Evolutionary conservation across 2,888 invertebrate species (phyloP).

Genomic region (Dicyrtomina minuta): DNA sequence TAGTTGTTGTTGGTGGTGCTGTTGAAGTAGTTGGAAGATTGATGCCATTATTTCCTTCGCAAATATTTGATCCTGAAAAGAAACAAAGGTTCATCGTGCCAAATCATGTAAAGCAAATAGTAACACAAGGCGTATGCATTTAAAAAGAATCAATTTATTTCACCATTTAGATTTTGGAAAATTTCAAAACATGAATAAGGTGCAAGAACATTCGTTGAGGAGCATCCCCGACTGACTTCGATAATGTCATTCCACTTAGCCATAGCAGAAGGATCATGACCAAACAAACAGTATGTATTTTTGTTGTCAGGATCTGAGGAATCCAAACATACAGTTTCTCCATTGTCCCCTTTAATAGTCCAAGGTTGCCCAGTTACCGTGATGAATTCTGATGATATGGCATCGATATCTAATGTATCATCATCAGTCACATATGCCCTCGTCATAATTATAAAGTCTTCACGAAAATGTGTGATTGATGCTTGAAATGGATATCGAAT

Average conservation of each 20-base stretch:
- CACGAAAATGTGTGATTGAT: constrained; percentile 29
- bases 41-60: no score
- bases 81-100: no score
- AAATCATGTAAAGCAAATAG: no score
- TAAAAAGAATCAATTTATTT: no score
- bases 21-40: background rate
- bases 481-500: constrained; percentile 4
- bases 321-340: constrained; percentile 33
- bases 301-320: background rate
- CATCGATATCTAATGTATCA: constrained; percentile 18
- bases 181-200: background rate
- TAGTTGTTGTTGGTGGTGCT: background rate
- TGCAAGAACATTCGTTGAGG: background rate
- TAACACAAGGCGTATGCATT: no score
- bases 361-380: constrained; percentile 35
- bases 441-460: constrained; percentile 19
- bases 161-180: background rate
- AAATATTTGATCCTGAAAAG: no score
- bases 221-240: constrained; percentile 1
- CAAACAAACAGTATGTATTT: constrained; percentile 26
- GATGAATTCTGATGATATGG: constrained; percentile 37
- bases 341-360: constrained; percentile 38
- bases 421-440: constrained; percentile 18
- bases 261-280: background rate
- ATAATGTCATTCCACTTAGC: background rate